Percentiles rank a stretch among this genome's conserved stretches.
Evolutionary conservation across 2,888 invertebrate genomes (phyloP).

Genomic region (Electrophaes corylata): DNA sequence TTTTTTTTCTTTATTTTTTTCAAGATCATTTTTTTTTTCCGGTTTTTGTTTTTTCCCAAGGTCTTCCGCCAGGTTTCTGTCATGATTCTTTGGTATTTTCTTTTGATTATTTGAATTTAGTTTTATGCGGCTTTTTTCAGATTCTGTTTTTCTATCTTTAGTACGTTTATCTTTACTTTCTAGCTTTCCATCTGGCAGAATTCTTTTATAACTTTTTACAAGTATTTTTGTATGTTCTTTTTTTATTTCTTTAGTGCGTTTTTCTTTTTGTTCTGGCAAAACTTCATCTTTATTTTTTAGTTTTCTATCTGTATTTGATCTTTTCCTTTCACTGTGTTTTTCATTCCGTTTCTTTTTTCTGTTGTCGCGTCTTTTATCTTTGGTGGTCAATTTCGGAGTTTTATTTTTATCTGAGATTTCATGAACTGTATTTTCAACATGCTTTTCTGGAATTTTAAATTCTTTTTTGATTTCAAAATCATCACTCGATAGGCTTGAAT

Average conservation of each 20-base stretch:
- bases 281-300: background rate
- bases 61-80: background rate
- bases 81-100: background rate
- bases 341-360: background rate
- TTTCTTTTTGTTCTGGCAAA: background rate
- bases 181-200: background rate
- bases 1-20: background rate
- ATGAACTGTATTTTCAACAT: background rate
- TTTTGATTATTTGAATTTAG: background rate
- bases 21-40: too few species aligned
- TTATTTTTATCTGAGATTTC: background rate
- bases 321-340: background rate
- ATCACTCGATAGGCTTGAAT: slow-evolving; percentile 9
- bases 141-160: background rate
- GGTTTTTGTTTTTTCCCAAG: background rate
- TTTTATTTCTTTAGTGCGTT: background rate
- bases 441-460: background rate
- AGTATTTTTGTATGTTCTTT: background rate
- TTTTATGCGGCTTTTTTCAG: background rate
- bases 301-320: background rate
- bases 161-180: background rate
- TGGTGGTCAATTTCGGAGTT: background rate
- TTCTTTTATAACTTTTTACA: background rate
- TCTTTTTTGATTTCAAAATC: slow-evolving; percentile 15
- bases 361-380: slow-evolving; percentile 1